These are phyloP conservation scores for Sylvilagus bachmani DNA, from an alignment of 2,113 vertebrate species.

Conservation along the genomic window DNA sequence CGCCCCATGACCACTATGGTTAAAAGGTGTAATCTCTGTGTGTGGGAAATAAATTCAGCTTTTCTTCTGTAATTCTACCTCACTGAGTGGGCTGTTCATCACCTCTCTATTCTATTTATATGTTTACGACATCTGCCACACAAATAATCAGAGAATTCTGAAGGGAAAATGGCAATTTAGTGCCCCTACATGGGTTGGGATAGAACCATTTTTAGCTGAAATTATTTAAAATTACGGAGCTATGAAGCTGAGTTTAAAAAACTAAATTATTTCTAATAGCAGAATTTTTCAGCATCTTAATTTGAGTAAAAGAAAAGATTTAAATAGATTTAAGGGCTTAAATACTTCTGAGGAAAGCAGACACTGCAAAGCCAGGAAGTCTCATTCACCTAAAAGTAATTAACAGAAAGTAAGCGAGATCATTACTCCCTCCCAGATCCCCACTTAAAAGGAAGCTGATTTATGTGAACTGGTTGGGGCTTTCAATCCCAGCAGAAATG, in stretches of 20 bases:
- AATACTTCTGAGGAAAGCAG: conserved; percentile 81
- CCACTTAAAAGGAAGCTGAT: conserved; percentile 79
- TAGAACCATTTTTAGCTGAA: conserved; percentile 68
- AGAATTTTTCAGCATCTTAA: conserved; percentile 80
- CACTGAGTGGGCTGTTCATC: neutral
- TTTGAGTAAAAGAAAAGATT: conserved; percentile 81
- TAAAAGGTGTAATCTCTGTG: neutral
- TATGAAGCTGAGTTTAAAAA: conserved; percentile 46
- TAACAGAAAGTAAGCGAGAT: conserved; percentile 83
- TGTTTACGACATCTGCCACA: conserved; percentile 50
- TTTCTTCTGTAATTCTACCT: neutral
- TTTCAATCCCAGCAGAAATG: conserved; percentile 77
- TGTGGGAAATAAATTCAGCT: neutral
- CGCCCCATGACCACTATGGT: neutral
- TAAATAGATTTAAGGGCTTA: conserved; percentile 83
- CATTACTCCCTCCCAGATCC: conserved; percentile 81
- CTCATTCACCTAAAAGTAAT: conserved; percentile 83
- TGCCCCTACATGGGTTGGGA: conserved; percentile 46
- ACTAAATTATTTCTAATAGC: conserved; percentile 79
- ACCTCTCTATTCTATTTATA: neutral
- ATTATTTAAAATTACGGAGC: conserved; percentile 77
- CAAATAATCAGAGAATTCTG: conserved; percentile 29
- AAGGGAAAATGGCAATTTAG: conserved; percentile 56
- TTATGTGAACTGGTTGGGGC: conserved; percentile 76
- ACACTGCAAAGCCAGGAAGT: conserved; percentile 55